phyloP scores from a whole-genome alignment of 2,888 invertebrate genomes.

The Dryocosmus kuriphilus region DNA sequence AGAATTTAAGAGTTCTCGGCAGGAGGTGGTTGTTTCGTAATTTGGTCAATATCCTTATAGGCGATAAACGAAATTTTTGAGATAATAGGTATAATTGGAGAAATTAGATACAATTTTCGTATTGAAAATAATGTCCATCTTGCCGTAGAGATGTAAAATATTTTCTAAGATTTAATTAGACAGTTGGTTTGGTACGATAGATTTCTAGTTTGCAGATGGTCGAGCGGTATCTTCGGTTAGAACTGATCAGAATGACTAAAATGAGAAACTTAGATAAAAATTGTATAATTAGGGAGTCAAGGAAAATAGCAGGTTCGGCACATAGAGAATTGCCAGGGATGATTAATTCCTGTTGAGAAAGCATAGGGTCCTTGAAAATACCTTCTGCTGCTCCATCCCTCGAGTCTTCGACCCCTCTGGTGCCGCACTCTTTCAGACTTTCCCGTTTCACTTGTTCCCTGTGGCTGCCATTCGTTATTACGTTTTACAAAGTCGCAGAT shows the following conservation, averaged over 20 bases:
- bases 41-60: neutral
- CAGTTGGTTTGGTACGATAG: too few relatives aligned
- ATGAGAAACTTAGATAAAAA: too few relatives aligned
- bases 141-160: too few relatives aligned
- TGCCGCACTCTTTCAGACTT: slow-evolving; percentile 52
- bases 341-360: slow-evolving; percentile 70
- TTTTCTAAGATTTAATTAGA: too few relatives aligned
- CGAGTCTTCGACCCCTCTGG: slow-evolving; percentile 42
- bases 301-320: slow-evolving; percentile 67
- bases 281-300: slow-evolving; percentile 71
- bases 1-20: neutral
- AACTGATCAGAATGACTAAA: too few relatives aligned
- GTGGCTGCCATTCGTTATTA: slow-evolving; percentile 75
- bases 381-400: slow-evolving; percentile 62
- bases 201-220: too few relatives aligned
- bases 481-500: slow-evolving; percentile 74
- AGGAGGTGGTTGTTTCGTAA: neutral
- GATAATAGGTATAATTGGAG: slow-evolving; percentile 69
- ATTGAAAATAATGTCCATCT: too few relatives aligned
- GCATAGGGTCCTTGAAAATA: slow-evolving; percentile 68
- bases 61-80: slow-evolving; percentile 47
- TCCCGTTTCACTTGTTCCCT: slow-evolving; percentile 56
- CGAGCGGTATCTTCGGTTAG: too few relatives aligned
- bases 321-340: slow-evolving; percentile 71
- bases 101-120: too few relatives aligned